Base-by-base conservation (phyloP, 2,113 vertebrate genomes). In the Ptilonorhynchus violaceus region DNA sequence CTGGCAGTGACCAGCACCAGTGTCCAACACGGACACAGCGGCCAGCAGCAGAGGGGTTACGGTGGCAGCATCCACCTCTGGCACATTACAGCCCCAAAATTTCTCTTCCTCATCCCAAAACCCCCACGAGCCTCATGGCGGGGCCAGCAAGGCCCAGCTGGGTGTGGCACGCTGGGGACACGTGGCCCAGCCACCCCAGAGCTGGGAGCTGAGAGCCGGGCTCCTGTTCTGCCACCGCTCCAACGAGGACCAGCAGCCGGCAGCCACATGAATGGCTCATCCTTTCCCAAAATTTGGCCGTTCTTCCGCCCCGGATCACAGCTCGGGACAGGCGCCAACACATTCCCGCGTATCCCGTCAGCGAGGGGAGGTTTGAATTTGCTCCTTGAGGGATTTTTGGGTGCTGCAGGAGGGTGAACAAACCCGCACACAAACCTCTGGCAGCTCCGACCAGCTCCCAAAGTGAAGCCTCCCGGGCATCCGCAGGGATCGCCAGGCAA, bases 11-110 rank as follows among this genome's bases (percentile, higher is more conserved):
- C 55, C 50, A 28, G 30, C 50, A 42, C 14, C 37, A 5, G 12
- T 2, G 3, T 10, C 28, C 0, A 0, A 21, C 2, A 8, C 1
- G 16, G 52, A 22, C 1, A 0, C 0, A 0, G n/a, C 8, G 23
- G 24, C 66, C 67, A 53, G 18, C 35, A 80, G 46, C 33, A 13
- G 4, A 41, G 13, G 27, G 41, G 33, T 15, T 46, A 14, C 1
- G 19, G 8, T 35, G 22, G 15, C 4, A 76, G 10, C 27, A 31
- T 16, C 44, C 4, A 1, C 13, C 6, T 21, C 33, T 53, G 37
- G 20, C 17, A 33, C 16, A 58, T 6, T 0, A 0, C 3, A 93
- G n/a, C 24, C 33, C 35, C 12, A 3, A 25, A 31, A 42, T 15
- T 42, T 42, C 55, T 42, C 20, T 20, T 72, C 56, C 39, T 62